These are phyloP conservation scores for Itoplectis maculator DNA, from an alignment of 2,888 invertebrate genomes.

Conservation along the genomic window DNA sequence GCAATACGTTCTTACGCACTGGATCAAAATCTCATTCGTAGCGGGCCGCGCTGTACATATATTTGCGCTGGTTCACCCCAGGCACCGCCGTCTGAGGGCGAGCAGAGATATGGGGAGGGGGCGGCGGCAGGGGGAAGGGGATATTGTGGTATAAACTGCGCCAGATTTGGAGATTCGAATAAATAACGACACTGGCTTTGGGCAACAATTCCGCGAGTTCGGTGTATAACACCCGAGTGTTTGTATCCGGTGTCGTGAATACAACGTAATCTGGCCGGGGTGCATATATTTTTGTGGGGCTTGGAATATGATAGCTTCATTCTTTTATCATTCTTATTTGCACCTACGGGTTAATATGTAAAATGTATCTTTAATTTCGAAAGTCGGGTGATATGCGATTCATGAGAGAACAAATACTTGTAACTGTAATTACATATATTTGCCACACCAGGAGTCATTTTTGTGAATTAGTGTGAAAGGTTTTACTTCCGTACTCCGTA, in stretches of 20 bases:
- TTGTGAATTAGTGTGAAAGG: no score
- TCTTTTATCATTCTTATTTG: no score
- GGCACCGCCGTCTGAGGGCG: neutral
- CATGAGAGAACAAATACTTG: no score
- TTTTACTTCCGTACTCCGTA: no score
- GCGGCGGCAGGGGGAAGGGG: no score
- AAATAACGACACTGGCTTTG: constrained; percentile 15
- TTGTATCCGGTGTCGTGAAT: neutral
- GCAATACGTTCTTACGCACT: constrained; percentile 25
- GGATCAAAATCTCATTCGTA: constrained; percentile 44
- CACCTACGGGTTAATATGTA: no score
- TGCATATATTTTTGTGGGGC: neutral
- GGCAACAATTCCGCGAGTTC: neutral
- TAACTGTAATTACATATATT: no score
- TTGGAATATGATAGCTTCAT: neutral
- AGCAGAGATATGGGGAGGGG: no score
- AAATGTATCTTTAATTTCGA: no score
- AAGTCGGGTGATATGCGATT: no score
- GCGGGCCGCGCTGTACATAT: constrained; percentile 16
- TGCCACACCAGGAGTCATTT: no score
- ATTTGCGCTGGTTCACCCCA: neutral
- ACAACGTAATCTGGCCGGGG: neutral
- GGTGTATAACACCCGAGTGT: neutral
- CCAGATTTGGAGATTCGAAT: constrained; percentile 16
- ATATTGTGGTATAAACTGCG: constrained; percentile 11